A percentile compares a stretch with the other conserved stretches of the same genome.
Conservation (phyloP, 2,797 vertebrate genomes). For the Thunnus albacares region DNA sequence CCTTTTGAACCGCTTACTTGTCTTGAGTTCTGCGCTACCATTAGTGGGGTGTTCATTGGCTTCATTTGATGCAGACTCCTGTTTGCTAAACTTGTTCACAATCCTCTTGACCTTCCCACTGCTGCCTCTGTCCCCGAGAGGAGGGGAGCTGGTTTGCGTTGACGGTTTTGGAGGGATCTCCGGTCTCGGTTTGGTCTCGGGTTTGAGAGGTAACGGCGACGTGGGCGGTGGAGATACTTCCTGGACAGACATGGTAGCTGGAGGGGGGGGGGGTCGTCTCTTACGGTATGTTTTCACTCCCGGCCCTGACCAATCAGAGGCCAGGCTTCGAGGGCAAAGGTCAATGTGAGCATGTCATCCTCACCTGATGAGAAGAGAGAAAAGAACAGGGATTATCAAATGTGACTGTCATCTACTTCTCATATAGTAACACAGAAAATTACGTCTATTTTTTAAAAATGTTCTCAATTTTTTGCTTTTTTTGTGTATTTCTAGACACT, state of each 20-base stretch:
- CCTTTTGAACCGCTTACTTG: conserved; percentile 33
- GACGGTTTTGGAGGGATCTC: conserved; percentile 71
- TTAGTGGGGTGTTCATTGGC: conserved; percentile 19
- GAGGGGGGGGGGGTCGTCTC: background rate
- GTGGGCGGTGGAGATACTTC: conserved; percentile 46
- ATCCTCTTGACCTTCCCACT: conserved; percentile 83
- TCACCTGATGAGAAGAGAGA: conserved; percentile 60
- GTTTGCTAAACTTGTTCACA: conserved; percentile 79
- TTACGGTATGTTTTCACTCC: conserved; percentile 23
- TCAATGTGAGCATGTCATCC: conserved; percentile 59
- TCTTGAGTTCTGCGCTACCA: background rate
- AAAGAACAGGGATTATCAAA: background rate
- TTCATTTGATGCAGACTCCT: conserved; percentile 19
- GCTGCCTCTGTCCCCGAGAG: conserved; percentile 23
- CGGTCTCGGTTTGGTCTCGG: conserved; percentile 72
- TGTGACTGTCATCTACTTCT: no score
- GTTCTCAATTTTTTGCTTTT: background rate
- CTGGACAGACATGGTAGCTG: conserved; percentile 79
- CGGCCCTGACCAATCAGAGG: conserved; percentile 62
- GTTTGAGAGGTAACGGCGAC: conserved; percentile 41
- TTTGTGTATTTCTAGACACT: background rate
- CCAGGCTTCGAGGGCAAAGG: conserved; percentile 58
- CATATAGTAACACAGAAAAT: background rate
- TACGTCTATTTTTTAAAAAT: background rate
- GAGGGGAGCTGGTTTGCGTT: conserved; percentile 11